phyloP scores from a whole-genome alignment of 2,888 invertebrate genomes.

The Acleris laterana region DNA sequence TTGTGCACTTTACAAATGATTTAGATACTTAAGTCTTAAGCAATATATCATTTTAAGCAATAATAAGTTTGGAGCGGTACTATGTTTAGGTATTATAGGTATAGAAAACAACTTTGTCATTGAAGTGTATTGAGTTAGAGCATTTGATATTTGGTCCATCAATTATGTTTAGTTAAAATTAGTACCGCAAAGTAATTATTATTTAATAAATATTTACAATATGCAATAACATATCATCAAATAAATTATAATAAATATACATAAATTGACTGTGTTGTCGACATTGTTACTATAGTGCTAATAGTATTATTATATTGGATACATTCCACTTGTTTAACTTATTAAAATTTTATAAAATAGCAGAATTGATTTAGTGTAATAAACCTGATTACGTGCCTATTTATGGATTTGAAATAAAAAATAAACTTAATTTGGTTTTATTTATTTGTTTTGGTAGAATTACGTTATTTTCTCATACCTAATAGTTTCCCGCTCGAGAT shows the following conservation, averaged over 20 bases:
- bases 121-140: no score
- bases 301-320: constrained; percentile 44
- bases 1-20: constrained; percentile 7
- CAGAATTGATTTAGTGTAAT: constrained; percentile 48
- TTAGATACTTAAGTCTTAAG: constrained; percentile 15
- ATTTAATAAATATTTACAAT: not conserved
- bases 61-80: constrained; percentile 18
- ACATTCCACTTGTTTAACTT: constrained; percentile 59
- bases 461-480: no score
- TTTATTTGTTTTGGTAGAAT: not conserved
- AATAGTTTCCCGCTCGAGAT: no score
- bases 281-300: constrained; percentile 39
- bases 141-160: no score
- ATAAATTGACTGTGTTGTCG: constrained; percentile 35
- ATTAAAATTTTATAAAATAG: constrained; percentile 40
- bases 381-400: constrained; percentile 56
- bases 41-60: constrained; percentile 23
- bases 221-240: constrained; percentile 30
- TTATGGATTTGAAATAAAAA: constrained; percentile 53
- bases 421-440: not conserved
- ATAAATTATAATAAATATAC: constrained; percentile 31
- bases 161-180: no score
- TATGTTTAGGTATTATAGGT: not conserved
- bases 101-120: no score
- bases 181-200: constrained; percentile 5